These are phyloP conservation scores for Lochmaea capreae DNA, from an alignment of 2,888 invertebrate genomes.

Conservation along the genomic window DNA sequence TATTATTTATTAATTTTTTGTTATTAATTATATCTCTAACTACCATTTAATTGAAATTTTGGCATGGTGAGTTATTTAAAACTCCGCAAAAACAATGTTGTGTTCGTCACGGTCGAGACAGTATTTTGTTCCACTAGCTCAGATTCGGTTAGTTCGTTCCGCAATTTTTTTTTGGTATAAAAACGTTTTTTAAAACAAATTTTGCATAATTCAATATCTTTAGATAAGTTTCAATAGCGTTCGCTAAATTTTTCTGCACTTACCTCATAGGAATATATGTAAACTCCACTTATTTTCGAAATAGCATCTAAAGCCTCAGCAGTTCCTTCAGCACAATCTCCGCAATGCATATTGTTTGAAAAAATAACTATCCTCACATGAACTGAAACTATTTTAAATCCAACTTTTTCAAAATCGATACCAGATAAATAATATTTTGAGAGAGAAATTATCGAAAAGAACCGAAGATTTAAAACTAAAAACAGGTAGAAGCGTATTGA, in stretches of 20 bases:
- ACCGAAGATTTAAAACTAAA: constrained; percentile 2
- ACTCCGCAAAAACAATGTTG: too few species aligned
- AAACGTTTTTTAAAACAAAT: too few species aligned
- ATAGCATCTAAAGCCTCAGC: constrained; percentile 57
- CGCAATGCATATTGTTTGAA: constrained; percentile 56
- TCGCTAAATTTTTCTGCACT: constrained; percentile 30
- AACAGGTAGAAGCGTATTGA: constrained; percentile 11
- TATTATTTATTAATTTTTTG: too few species aligned
- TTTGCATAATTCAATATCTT: too few species aligned
- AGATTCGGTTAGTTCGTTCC: too few species aligned
- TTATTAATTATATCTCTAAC: too few species aligned
- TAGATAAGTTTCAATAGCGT: too few species aligned
- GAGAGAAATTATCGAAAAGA: not conserved
- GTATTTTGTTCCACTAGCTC: too few species aligned
- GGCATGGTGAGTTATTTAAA: too few species aligned
- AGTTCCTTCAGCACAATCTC: constrained; percentile 57
- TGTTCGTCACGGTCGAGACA: too few species aligned
- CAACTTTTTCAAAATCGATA: not conserved
- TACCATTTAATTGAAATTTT: too few species aligned
- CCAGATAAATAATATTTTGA: not conserved
- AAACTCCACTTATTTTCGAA: constrained; percentile 55
- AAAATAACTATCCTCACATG: not conserved
- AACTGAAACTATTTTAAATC: not conserved
- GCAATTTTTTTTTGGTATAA: too few species aligned
- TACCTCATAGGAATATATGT: constrained; percentile 61